These are phyloP conservation scores for Garrulus glandarius DNA, from an alignment of 2,797 vertebrate genomes.

Conservation along the genomic window DNA sequence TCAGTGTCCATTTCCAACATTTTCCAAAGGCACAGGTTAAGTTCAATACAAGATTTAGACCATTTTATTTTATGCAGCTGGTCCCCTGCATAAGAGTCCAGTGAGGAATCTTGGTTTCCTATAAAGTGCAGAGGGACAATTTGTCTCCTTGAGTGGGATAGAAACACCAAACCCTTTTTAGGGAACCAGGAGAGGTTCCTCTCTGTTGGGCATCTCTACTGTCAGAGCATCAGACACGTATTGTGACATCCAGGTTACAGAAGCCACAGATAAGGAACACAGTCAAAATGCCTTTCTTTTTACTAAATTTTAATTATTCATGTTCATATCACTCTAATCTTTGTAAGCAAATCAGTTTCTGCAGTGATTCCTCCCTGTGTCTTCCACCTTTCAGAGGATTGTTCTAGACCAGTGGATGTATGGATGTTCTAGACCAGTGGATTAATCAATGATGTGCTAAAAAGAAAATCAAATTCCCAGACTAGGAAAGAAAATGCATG, in stretches of 20 bases:
- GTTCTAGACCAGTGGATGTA: neutral
- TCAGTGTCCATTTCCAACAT: neutral
- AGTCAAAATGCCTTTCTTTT: neutral
- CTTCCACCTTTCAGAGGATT: neutral
- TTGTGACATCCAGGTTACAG: neutral
- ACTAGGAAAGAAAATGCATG: neutral
- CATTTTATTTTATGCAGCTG: neutral
- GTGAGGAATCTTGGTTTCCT: neutral
- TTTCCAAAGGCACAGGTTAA: neutral
- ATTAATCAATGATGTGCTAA: neutral
- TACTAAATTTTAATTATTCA: neutral
- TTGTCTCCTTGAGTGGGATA: neutral
- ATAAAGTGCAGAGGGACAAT: neutral
- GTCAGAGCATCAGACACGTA: neutral
- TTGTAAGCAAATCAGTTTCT: neutral
- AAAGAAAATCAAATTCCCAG: neutral
- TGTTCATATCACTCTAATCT: neutral
- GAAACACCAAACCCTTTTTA: neutral
- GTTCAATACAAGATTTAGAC: neutral
- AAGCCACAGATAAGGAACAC: neutral
- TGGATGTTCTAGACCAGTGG: neutral
- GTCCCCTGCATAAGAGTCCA: rapidly evolving
- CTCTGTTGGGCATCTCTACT: neutral
- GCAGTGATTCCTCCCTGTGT: neutral
- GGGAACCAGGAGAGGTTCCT: neutral